Percentiles rank a stretch among this genome's conserved stretches.
These are phyloP conservation scores for Hypercompe scribonia DNA, from an alignment of 2,888 invertebrate species.

Conservation along the genomic window DNA sequence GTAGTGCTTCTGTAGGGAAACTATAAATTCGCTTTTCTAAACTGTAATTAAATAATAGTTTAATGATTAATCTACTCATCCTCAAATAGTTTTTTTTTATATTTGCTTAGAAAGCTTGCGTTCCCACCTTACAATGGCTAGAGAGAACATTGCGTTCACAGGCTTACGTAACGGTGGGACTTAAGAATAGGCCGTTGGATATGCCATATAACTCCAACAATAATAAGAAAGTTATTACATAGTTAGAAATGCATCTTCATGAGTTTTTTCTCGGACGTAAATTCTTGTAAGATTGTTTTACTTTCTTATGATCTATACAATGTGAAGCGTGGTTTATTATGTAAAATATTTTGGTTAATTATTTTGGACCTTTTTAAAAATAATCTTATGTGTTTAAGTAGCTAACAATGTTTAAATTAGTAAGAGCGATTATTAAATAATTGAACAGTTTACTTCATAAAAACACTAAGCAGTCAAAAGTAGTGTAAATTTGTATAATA, in stretches of 20 bases:
- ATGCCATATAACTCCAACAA: constrained; percentile 47
- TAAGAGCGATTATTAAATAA: background rate
- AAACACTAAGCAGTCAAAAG: background rate
- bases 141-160: constrained; percentile 49
- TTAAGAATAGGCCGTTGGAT: constrained; percentile 43
- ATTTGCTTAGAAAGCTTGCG: constrained; percentile 64
- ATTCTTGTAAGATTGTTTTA: background rate
- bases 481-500: no score
- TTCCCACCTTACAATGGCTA: constrained; percentile 70
- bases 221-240: constrained; percentile 51
- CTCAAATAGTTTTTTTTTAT: constrained; percentile 45
- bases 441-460: background rate
- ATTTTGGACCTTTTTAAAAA: no score
- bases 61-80: constrained; percentile 37
- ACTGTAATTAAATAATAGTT: background rate
- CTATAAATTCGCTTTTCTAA: background rate
- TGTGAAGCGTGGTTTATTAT: background rate
- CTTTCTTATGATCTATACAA: background rate
- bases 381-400: background rate
- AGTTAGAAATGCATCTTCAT: constrained; percentile 34
- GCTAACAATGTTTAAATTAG: background rate
- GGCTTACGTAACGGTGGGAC: constrained; percentile 45
- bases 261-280: constrained; percentile 32
- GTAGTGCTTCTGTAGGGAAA: no score
- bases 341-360: no score